A percentile compares a stretch with the other conserved stretches of the same genome.
Evolutionary conservation across 1,140 invertebrate species (phyloP).

Genomic region (Lordiphosa mommai): DNA sequence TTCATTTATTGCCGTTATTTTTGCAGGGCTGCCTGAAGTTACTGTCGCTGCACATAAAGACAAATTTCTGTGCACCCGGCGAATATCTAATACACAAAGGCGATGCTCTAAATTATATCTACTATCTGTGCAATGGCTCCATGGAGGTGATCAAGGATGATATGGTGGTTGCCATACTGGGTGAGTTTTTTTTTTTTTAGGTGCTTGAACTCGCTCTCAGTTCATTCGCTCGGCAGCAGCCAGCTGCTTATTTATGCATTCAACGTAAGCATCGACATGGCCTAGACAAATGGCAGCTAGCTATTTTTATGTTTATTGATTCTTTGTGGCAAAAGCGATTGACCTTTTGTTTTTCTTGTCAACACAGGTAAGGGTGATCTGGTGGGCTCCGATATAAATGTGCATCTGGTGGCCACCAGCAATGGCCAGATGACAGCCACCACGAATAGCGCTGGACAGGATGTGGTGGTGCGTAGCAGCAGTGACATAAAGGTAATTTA

Average conservation of each 20-base stretch:
- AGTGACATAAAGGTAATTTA: slow-evolving; percentile 90
- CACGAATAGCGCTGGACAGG: slow-evolving; percentile 82
- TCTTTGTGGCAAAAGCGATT: slow-evolving; percentile 29
- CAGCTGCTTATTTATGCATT: slow-evolving; percentile 65
- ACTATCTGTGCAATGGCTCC: slow-evolving; percentile 97
- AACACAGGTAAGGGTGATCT: slow-evolving; percentile 97
- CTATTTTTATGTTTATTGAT: slow-evolving; percentile 76
- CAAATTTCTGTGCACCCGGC: slow-evolving; percentile 96
- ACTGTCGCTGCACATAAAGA: slow-evolving; percentile 92
- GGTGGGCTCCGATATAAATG: slow-evolving; percentile 95
- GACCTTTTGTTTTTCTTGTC: slow-evolving; percentile 39
- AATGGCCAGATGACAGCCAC: slow-evolving; percentile 81
- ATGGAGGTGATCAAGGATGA: slow-evolving; percentile 99
- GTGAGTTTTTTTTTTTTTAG: slow-evolving; percentile 82
- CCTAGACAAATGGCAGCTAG: slow-evolving; percentile 67
- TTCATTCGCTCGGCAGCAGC: slow-evolving; percentile 57
- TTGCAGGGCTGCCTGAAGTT: slow-evolving; percentile 93
- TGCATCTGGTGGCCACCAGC: slow-evolving; percentile 84
- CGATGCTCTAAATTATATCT: slow-evolving; percentile 96
- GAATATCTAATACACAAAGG: slow-evolving; percentile 98
- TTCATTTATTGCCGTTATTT: slow-evolving; percentile 19
- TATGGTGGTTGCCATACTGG: slow-evolving; percentile 98
- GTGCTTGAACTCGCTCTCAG: slow-evolving; percentile 56
- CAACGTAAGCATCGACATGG: slow-evolving; percentile 44
- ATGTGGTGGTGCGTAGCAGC: slow-evolving; percentile 94